Percentiles rank a stretch among this genome's conserved stretches.
phyloP scores from a whole-genome alignment of 2,797 vertebrate genomes.

The Phoxinus dragarum region DNA sequence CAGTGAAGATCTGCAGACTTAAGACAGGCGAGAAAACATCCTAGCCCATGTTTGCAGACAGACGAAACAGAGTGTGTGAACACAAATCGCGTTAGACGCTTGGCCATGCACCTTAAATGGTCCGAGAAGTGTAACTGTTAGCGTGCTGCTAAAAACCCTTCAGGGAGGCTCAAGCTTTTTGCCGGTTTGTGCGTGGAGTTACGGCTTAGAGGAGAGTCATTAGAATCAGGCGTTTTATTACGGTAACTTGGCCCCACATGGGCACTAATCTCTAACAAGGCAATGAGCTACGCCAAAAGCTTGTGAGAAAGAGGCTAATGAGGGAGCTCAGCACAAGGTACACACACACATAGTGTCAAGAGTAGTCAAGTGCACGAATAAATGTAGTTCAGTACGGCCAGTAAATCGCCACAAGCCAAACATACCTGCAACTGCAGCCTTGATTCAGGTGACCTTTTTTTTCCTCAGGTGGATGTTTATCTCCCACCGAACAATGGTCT shows the following conservation, averaged over 20 bases:
- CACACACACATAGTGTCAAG: slow-evolving; percentile 55
- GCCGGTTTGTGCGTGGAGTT: slow-evolving; percentile 61
- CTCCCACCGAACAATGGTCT: slow-evolving; percentile 71
- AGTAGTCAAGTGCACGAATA: slow-evolving; percentile 14
- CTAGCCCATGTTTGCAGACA: slow-evolving; percentile 68
- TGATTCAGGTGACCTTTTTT: slow-evolving; percentile 66
- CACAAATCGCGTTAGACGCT: slow-evolving; percentile 82
- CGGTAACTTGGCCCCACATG: slow-evolving; percentile 60
- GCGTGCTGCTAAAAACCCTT: slow-evolving; percentile 76
- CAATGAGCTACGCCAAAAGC: slow-evolving; percentile 68
- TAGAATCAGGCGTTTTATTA: slow-evolving; percentile 67
- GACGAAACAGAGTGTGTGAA: slow-evolving; percentile 60
- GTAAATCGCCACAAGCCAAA: slow-evolving; percentile 31
- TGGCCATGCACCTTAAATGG: slow-evolving; percentile 74
- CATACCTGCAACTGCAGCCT: slow-evolving; percentile 67
- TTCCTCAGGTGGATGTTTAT: slow-evolving; percentile 77
- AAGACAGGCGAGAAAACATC: slow-evolving; percentile 36
- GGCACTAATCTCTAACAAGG: slow-evolving; percentile 69
- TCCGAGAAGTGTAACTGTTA: slow-evolving; percentile 73
- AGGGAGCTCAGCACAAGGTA: slow-evolving; percentile 52
- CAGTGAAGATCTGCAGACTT: not conserved
- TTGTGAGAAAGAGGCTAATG: slow-evolving; percentile 75
- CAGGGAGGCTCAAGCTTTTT: slow-evolving; percentile 72
- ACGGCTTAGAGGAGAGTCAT: slow-evolving; percentile 66
- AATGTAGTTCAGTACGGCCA: not conserved